Evolutionary conservation across 2,888 invertebrate genomes (phyloP).

Genomic region (Dynastes grantii): DNA sequence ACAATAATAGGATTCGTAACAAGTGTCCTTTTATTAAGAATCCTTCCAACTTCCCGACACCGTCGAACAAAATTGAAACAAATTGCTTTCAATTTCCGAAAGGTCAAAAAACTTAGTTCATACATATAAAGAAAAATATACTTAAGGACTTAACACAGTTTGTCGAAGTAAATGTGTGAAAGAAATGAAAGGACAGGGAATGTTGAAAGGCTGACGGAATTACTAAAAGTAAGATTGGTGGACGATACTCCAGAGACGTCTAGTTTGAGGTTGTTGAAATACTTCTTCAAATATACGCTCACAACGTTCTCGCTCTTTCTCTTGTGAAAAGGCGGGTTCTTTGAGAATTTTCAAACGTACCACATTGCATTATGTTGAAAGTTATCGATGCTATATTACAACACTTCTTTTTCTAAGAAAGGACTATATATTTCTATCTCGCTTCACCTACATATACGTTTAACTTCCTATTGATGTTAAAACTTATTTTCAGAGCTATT

Average conservation of each 20-base stretch:
- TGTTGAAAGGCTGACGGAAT: conserved; percentile 60
- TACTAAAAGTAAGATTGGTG: conserved; percentile 61
- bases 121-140: conserved; percentile 51
- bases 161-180: conserved; percentile 55
- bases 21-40: not conserved
- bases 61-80: conserved; percentile 28
- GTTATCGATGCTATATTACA: conserved; percentile 37
- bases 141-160: conserved; percentile 50
- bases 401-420: conserved; percentile 1
- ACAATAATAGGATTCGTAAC: not conserved
- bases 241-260: conserved; percentile 58
- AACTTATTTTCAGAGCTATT: conserved; percentile 12
- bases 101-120: conserved; percentile 42
- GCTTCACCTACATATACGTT: not conserved
- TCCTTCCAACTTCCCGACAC: not conserved
- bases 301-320: not conserved
- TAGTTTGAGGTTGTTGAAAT: conserved; percentile 53
- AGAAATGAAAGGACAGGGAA: conserved; percentile 58
- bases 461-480: not conserved
- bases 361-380: conserved; percentile 44
- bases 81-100: conserved; percentile 42
- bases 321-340: conserved; percentile 29
- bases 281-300: conserved; percentile 47
- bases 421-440: not conserved
- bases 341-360: conserved; percentile 50